Conservation (phyloP, 2,888 invertebrate genomes). For the Ophion slaviceki region DNA sequence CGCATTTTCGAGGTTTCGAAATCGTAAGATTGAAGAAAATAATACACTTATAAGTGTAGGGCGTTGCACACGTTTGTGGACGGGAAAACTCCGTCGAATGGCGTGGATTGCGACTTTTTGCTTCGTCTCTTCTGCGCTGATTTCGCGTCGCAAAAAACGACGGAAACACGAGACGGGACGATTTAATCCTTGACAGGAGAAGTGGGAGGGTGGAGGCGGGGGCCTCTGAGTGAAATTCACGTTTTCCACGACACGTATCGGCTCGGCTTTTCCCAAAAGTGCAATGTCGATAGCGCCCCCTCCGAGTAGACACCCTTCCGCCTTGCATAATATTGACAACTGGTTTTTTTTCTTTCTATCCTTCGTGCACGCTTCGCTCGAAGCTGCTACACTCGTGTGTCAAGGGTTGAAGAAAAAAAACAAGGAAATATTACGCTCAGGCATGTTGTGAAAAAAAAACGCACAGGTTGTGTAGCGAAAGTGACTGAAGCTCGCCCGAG, state of each 20-base stretch:
- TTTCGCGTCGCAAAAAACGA: neutral
- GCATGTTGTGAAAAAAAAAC: constrained; percentile 53
- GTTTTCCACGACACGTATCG: neutral
- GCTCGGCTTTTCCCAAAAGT: neutral
- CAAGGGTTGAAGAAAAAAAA: neutral
- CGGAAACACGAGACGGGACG: neutral
- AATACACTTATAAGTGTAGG: neutral
- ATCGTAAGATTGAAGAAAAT: neutral
- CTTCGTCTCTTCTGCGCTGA: neutral
- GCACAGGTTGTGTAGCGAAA: constrained; percentile 60
- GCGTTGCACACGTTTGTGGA: neutral
- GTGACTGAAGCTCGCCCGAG: constrained; percentile 61
- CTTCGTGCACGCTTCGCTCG: neutral
- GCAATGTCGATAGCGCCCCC: neutral
- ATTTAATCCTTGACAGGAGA: neutral
- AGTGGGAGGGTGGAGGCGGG: neutral
- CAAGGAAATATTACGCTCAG: constrained; percentile 18
- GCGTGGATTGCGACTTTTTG: neutral
- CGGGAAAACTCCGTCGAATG: neutral
- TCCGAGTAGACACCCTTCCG: neutral
- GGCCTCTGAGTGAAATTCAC: neutral
- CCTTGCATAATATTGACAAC: neutral
- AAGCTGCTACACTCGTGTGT: constrained; percentile 16
- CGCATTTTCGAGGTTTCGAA: neutral
- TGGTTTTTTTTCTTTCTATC: neutral